phyloP scores from a whole-genome alignment of 2,888 invertebrate genomes.

The Opisthograptis luteolata region DNA sequence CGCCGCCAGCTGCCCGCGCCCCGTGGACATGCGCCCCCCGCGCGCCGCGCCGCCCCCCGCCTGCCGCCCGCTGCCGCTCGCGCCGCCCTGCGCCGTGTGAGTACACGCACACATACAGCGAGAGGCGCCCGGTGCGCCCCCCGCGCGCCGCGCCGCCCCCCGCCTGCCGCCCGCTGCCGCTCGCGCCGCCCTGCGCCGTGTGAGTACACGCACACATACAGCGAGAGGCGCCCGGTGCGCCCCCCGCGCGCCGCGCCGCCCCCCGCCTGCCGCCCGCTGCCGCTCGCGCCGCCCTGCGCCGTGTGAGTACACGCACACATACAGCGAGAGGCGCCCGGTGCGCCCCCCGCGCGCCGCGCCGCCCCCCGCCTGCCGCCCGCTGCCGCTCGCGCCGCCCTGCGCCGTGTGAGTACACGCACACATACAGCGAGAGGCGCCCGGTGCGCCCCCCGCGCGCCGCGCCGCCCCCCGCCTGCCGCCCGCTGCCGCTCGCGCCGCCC shows the following conservation, averaged over 20 bases:
- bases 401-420: constrained; percentile 9
- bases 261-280: constrained; percentile 83
- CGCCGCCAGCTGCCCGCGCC: constrained; percentile 71
- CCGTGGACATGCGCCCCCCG: constrained; percentile 69
- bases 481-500: too few species aligned
- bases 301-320: constrained; percentile 9
- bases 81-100: constrained; percentile 6
- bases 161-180: constrained; percentile 83
- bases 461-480: too few species aligned
- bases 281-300: not conserved
- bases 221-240: constrained; percentile 67
- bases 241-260: constrained; percentile 61
- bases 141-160: constrained; percentile 58
- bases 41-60: constrained; percentile 57
- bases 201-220: too few species aligned
- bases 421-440: too few species aligned
- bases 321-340: constrained; percentile 72
- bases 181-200: not conserved
- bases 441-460: too few species aligned
- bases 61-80: constrained; percentile 86
- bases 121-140: constrained; percentile 67
- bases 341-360: constrained; percentile 61
- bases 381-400: constrained; percentile 65
- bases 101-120: too few species aligned
- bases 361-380: constrained; percentile 72